Conservation (phyloP, 2,797 vertebrate genomes). For the Acomys russatus region DNA sequence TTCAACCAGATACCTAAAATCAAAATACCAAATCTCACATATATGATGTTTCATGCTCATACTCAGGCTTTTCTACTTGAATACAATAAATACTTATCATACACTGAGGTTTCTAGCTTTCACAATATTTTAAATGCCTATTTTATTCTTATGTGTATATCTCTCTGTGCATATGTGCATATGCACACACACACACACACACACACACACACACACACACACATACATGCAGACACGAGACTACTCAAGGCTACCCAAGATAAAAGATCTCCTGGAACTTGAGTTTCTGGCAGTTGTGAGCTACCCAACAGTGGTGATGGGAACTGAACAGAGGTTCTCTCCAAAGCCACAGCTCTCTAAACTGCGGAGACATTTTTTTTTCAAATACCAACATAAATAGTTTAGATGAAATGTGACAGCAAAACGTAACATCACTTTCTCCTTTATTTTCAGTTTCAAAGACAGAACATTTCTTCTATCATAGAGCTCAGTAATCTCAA, state of each 20-base stretch:
- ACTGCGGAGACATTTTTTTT: background rate
- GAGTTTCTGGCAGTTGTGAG: background rate
- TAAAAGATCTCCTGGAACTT: background rate
- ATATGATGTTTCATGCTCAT: background rate
- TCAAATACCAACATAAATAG: background rate
- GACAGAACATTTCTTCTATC: background rate
- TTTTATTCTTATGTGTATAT: background rate
- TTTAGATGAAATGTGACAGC: background rate
- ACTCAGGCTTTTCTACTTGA: background rate
- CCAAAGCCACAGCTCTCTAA: background rate
- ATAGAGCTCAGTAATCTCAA: background rate
- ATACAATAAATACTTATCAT: background rate
- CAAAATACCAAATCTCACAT: background rate
- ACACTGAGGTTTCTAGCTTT: background rate
- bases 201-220: too few relatives aligned
- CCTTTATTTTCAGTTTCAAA: background rate
- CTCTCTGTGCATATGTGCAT: background rate
- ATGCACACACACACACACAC: too few relatives aligned
- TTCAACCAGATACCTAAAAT: background rate
- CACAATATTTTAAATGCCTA: background rate
- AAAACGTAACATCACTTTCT: background rate
- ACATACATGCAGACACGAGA: too few relatives aligned
- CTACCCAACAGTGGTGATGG: background rate
- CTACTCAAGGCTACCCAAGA: background rate
- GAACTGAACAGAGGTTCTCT: background rate